phyloP scores from a whole-genome alignment of 2,113 vertebrate genomes.

The Fregetta grallaria region DNA sequence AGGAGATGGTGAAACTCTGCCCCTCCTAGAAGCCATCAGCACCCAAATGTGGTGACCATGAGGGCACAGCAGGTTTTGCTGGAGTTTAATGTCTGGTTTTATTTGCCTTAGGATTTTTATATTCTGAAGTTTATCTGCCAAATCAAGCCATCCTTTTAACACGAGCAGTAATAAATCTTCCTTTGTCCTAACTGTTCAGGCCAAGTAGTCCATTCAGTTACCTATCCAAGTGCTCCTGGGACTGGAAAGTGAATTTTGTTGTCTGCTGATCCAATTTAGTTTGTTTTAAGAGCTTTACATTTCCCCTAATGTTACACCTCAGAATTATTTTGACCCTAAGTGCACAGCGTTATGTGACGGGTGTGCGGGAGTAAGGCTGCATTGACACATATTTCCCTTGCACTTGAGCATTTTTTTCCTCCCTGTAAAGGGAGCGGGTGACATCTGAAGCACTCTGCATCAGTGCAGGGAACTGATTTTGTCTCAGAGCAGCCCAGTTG shows the following conservation, averaged over 20 bases:
- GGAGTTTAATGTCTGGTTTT: not conserved
- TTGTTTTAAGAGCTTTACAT: not conserved
- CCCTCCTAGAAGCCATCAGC: not conserved
- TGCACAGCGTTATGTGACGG: not conserved
- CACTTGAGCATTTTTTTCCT: not conserved
- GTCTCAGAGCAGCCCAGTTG: not conserved
- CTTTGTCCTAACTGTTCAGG: not conserved
- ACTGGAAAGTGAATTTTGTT: not conserved
- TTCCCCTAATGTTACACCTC: not conserved
- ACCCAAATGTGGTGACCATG: accelerated
- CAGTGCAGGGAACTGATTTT: not conserved
- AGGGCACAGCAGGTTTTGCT: not conserved
- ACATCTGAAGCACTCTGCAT: not conserved
- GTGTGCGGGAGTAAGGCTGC: not conserved
- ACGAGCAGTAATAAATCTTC: not conserved
- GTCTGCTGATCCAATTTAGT: not conserved
- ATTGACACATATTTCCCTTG: not conserved
- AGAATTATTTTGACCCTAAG: not conserved
- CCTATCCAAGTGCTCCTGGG: not conserved
- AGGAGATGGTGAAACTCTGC: not conserved
- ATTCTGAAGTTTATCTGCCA: not conserved
- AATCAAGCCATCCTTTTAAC: not conserved
- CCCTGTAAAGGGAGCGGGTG: not conserved
- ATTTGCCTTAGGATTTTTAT: not conserved
- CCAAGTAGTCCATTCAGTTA: not conserved